A percentile compares a stretch with the other conserved stretches of the same genome.
Conservation (phyloP, 2,797 vertebrate genomes). For the Eospalax fontanierii region DNA sequence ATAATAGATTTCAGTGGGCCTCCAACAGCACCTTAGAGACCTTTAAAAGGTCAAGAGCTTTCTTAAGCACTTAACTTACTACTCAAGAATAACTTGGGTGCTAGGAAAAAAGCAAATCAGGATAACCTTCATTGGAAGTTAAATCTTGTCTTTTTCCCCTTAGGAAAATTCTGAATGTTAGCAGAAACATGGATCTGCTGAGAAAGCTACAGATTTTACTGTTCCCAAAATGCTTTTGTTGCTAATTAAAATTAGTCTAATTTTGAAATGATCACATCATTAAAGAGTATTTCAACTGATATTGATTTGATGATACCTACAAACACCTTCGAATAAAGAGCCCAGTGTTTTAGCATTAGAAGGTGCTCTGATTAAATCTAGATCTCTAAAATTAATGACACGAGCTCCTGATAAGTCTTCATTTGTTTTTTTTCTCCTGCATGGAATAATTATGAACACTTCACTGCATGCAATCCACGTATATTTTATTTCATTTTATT, state of each 20-base stretch:
- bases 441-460: constrained; percentile 72
- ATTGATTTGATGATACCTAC: constrained; percentile 87
- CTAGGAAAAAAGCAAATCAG: constrained; percentile 14
- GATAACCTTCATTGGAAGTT: constrained; percentile 35
- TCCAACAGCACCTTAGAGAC: not conserved
- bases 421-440: constrained; percentile 63
- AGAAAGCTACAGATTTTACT: constrained; percentile 71
- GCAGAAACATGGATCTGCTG: constrained; percentile 78
- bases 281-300: constrained; percentile 87
- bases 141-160: constrained; percentile 1
- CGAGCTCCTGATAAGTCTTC: constrained; percentile 81
- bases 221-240: constrained; percentile 83
- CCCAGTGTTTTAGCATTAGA: constrained; percentile 76
- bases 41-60: constrained; percentile 71
- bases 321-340: constrained; percentile 85
- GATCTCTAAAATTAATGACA: constrained; percentile 78
- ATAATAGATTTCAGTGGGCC: not conserved
- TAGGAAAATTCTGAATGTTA: constrained; percentile 80
- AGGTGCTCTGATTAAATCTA: constrained; percentile 78
- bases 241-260: constrained; percentile 87
- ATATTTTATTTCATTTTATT: constrained; percentile 76
- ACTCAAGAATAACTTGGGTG: constrained; percentile 4
- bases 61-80: constrained; percentile 63
- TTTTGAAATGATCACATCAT: constrained; percentile 83
- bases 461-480: constrained; percentile 78